Percentiles rank a stretch among this genome's conserved stretches.
Conservation (phyloP, 2,888 invertebrate genomes). For the Oxystoma pomonae region DNA sequence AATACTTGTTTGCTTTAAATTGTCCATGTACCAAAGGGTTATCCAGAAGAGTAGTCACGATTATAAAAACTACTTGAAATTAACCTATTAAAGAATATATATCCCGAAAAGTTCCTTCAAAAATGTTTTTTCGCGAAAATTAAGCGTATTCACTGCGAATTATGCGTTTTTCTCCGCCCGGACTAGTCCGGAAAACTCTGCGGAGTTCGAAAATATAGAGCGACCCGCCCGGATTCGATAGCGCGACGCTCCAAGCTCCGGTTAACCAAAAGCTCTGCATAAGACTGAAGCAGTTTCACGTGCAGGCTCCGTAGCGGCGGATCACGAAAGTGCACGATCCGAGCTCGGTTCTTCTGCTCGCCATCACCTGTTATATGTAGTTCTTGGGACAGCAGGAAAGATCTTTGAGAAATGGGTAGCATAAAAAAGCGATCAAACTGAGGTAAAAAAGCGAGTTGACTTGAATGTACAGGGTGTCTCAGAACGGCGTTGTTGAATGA, state of each 20-base stretch:
- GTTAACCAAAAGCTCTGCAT: slow-evolving; percentile 29
- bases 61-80: neutral
- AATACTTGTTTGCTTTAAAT: too few species aligned
- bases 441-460: too few species aligned
- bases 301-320: slow-evolving; percentile 37
- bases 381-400: slow-evolving; percentile 25
- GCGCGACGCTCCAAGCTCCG: slow-evolving; percentile 11
- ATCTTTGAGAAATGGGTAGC: neutral
- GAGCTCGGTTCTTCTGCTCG: slow-evolving; percentile 25
- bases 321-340: slow-evolving; percentile 32
- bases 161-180: neutral
- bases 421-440: neutral
- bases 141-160: neutral
- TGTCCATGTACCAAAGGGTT: too few species aligned
- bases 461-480: neutral
- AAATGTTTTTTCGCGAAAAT: neutral
- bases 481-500: too few species aligned
- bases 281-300: slow-evolving; percentile 37
- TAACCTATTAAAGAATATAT: neutral
- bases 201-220: neutral
- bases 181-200: neutral
- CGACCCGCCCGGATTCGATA: slow-evolving; percentile 22
- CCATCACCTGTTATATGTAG: slow-evolving; percentile 38
- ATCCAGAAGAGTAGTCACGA: neutral
- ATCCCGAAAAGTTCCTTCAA: neutral